Conservation (phyloP, 30 jellyfish, hydroid and myxozoan genomes). For the Rhopilema esculentum region DNA sequence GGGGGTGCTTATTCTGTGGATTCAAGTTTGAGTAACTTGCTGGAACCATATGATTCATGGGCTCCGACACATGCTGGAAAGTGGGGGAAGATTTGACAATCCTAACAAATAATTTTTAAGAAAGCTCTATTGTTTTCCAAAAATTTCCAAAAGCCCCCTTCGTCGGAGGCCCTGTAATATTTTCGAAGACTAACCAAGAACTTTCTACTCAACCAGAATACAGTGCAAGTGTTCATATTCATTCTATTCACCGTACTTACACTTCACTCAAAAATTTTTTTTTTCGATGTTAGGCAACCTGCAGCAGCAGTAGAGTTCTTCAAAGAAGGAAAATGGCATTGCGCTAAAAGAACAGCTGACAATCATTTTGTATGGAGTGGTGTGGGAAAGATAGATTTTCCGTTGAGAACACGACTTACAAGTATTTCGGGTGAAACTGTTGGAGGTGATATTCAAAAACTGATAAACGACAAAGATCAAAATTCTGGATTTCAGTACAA, state of each 20-base stretch:
- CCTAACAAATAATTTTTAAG: no score
- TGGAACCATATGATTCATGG: no score
- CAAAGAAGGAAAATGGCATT: slow-evolving; percentile 86
- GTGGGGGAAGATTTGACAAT: no score
- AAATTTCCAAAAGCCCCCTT: not conserved
- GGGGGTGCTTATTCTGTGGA: no score
- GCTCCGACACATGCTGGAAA: no score
- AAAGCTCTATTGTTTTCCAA: not conserved
- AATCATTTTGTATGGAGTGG: slow-evolving; percentile 74
- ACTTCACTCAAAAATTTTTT: no score
- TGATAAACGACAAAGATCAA: slow-evolving; percentile 52
- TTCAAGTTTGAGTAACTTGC: no score
- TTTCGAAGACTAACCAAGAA: no score
- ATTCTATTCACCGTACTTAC: no score
- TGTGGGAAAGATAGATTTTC: slow-evolving; percentile 65
- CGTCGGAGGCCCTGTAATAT: no score
- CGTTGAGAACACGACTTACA: slow-evolving; percentile 81
- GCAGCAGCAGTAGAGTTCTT: slow-evolving; percentile 83
- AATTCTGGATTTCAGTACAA: slow-evolving; percentile 74
- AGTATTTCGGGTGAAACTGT: slow-evolving; percentile 88
- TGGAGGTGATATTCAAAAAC: slow-evolving; percentile 77
- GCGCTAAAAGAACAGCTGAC: slow-evolving; percentile 73
- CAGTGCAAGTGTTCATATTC: no score
- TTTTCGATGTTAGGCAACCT: slow-evolving; percentile 89
- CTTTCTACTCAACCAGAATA: no score